Evolutionary conservation across 1,140 invertebrate species (phyloP).

Genomic region (Rhagoletis zephyria): DNA sequence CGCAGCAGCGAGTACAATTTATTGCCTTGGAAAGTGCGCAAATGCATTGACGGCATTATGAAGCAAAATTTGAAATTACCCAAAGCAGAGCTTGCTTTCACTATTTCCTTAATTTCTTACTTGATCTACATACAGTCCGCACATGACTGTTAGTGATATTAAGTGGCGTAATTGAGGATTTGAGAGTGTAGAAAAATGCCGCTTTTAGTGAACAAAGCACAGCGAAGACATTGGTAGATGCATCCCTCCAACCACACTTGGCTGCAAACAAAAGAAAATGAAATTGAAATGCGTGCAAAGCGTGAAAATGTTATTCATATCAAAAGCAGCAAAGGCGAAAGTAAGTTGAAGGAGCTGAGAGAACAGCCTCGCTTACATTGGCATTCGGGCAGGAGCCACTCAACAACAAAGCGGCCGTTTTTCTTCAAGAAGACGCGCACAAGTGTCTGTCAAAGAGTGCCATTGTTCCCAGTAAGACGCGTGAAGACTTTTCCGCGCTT

Average conservation of each 20-base stretch:
- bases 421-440: slow-evolving; percentile 22
- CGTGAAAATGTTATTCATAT: slow-evolving; percentile 50
- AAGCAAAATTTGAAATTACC: no score
- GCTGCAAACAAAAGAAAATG: slow-evolving; percentile 28
- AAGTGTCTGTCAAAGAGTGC: slow-evolving; percentile 27
- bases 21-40: no score
- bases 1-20: no score
- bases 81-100: no score
- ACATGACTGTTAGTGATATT: no score
- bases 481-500: slow-evolving; percentile 14
- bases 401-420: neutral
- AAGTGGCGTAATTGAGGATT: neutral
- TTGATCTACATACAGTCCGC: no score
- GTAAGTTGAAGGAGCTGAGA: neutral
- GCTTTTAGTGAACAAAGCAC: neutral
- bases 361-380: neutral
- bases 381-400: slow-evolving; percentile 20
- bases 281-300: slow-evolving; percentile 49
- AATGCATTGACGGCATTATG: no score
- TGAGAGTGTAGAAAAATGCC: neutral
- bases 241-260: neutral
- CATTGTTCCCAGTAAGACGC: slow-evolving; percentile 38
- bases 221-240: neutral
- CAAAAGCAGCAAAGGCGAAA: slow-evolving; percentile 41
- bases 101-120: no score